Evolutionary conservation across 2,888 invertebrate species (phyloP).

Genomic region (Andrena chrysosceles): DNA sequence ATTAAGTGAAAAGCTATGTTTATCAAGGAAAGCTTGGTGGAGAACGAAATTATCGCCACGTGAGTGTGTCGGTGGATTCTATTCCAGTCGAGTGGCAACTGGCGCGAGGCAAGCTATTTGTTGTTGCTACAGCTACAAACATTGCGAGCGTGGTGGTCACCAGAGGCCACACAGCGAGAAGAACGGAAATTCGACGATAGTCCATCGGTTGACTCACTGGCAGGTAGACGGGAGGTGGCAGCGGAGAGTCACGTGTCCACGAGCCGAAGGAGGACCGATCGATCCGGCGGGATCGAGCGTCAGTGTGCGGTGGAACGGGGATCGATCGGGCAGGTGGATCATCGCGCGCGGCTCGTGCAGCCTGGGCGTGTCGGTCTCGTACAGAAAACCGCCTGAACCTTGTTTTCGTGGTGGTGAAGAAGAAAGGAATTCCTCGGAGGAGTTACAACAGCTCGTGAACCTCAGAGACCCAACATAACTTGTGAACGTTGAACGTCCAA

Average conservation of each 20-base stretch:
- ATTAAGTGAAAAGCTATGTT: neutral
- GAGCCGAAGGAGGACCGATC: constrained; percentile 58
- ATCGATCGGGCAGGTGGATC: constrained; percentile 70
- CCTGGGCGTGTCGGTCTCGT: constrained; percentile 52
- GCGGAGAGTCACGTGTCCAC: constrained; percentile 54
- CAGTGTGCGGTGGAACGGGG: constrained; percentile 56
- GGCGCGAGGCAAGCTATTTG: neutral
- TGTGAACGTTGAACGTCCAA: too few species aligned
- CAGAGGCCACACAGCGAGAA: neutral
- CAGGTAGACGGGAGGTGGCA: constrained; percentile 45
- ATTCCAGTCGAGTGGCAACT: neutral
- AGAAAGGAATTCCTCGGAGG: constrained; percentile 7
- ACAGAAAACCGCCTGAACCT: constrained; percentile 40
- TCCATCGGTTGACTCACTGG: constrained; percentile 47
- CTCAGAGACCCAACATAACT: too few species aligned
- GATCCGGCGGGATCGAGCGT: constrained; percentile 43
- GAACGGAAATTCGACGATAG: constrained; percentile 46
- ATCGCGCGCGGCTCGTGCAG: constrained; percentile 45
- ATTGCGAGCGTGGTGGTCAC: neutral
- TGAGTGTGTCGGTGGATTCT: neutral
- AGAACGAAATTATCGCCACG: neutral
- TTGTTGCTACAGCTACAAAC: neutral
- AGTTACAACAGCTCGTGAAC: too few species aligned
- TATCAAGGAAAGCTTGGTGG: neutral
- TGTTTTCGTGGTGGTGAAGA: constrained; percentile 13